Percentiles rank a stretch among this genome's conserved stretches.
phyloP scores from a whole-genome alignment of 2,888 invertebrate species.

The Apamea epomidion region DNA sequence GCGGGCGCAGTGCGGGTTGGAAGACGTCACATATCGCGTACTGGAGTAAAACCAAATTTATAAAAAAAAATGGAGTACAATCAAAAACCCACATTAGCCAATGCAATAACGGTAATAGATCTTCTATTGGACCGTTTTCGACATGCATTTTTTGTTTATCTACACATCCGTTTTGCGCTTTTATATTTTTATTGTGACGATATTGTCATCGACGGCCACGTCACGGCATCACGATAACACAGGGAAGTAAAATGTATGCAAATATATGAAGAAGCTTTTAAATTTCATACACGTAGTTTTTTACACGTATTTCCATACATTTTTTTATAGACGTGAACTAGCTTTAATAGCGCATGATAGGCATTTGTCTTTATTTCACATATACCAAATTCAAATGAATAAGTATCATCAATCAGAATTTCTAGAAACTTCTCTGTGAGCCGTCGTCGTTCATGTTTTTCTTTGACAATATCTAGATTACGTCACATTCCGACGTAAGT shows the following conservation, averaged over 20 bases:
- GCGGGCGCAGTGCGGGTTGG: too few relatives aligned
- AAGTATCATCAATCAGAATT: slow-evolving; percentile 3
- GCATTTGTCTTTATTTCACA: background rate
- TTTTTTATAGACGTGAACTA: background rate
- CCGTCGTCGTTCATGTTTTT: slow-evolving; percentile 10
- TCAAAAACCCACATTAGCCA: background rate
- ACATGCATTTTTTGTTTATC: background rate
- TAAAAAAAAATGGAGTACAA: too few relatives aligned
- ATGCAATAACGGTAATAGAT: background rate
- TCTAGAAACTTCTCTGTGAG: background rate
- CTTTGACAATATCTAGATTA: slow-evolving; percentile 14
- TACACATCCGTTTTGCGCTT: background rate
- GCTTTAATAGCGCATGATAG: background rate
- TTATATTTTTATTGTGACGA: background rate
- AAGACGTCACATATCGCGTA: background rate
- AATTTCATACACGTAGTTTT: background rate
- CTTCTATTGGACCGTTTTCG: background rate
- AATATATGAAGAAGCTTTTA: background rate
- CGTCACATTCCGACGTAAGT: slow-evolving; percentile 9
- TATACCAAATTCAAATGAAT: background rate
- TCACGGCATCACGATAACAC: background rate
- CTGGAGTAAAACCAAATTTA: slow-evolving; percentile 7
- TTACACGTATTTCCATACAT: background rate
- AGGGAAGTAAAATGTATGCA: background rate
- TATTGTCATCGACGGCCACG: background rate